phyloP scores from a whole-genome alignment of 2,113 vertebrate species.

The crab-eating macaque (Macaca fascicularis) region DNA sequence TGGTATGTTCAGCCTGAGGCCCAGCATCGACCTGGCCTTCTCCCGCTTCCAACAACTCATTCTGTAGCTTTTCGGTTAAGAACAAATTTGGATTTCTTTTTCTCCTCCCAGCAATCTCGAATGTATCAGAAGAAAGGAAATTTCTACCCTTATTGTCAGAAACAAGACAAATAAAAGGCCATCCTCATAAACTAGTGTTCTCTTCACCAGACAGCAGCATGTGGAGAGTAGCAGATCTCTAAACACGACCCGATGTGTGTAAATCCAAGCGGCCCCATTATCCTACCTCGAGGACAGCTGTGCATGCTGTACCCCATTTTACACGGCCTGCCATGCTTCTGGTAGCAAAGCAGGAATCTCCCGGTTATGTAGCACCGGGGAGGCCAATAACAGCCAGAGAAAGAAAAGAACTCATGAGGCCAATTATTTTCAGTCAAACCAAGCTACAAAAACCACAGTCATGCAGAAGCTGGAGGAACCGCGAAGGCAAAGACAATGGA shows the following conservation, averaged over 20 bases:
- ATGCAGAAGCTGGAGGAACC: not conserved
- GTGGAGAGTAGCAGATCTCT: not conserved
- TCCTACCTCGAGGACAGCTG: not conserved
- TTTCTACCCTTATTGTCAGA: slow-evolving; percentile 43
- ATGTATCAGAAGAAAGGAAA: slow-evolving; percentile 30
- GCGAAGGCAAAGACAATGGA: not conserved
- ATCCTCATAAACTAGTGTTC: not conserved
- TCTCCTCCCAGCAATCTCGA: not conserved
- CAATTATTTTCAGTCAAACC: not conserved
- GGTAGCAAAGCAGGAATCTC: not conserved
- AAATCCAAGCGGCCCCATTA: not conserved
- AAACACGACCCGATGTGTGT: not conserved
- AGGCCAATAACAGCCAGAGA: not conserved
- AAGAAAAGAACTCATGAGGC: not conserved
- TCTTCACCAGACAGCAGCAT: not conserved
- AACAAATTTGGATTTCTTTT: slow-evolving; percentile 30
- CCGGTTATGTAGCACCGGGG: not conserved
- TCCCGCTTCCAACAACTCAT: not conserved
- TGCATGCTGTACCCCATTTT: not conserved
- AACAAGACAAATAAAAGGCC: slow-evolving; percentile 1
- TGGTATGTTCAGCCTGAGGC: not conserved
- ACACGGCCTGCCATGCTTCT: not conserved
- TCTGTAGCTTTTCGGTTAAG: not conserved
- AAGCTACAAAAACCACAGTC: not conserved
- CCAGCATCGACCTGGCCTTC: not conserved